phyloP scores from a whole-genome alignment of 2,797 vertebrate species.

The Cryptoprocta ferox region DNA sequence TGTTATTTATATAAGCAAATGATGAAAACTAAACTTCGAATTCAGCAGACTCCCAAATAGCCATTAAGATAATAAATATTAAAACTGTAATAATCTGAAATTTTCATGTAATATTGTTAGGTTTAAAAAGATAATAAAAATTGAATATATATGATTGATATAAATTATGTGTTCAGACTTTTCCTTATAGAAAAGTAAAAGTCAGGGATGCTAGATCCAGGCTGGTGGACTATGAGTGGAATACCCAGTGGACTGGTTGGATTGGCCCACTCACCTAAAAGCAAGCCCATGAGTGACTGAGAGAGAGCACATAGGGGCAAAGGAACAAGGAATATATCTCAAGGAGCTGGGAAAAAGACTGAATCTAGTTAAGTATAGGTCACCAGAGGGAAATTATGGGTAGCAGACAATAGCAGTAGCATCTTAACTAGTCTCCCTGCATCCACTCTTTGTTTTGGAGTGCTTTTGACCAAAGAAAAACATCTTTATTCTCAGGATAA shows the following conservation, averaged over 20 bases:
- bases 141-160: background rate
- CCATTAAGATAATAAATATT: constrained; percentile 24
- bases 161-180: background rate
- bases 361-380: background rate
- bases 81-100: background rate
- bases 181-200: background rate
- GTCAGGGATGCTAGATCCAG: background rate
- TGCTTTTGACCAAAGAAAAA: background rate
- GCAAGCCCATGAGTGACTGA: background rate
- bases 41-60: background rate
- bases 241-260: no score
- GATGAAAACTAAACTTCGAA: background rate
- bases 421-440: background rate
- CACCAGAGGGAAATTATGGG: background rate
- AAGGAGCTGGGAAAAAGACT: background rate
- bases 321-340: background rate
- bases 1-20: background rate
- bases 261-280: background rate
- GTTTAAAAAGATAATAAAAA: background rate
- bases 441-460: background rate
- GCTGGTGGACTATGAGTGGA: background rate
- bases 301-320: background rate
- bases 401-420: background rate
- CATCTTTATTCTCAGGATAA: background rate
- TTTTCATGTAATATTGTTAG: background rate